These are phyloP conservation scores for Mus caroli DNA, from an alignment of 2,797 vertebrate genomes.

Conservation along the genomic window DNA sequence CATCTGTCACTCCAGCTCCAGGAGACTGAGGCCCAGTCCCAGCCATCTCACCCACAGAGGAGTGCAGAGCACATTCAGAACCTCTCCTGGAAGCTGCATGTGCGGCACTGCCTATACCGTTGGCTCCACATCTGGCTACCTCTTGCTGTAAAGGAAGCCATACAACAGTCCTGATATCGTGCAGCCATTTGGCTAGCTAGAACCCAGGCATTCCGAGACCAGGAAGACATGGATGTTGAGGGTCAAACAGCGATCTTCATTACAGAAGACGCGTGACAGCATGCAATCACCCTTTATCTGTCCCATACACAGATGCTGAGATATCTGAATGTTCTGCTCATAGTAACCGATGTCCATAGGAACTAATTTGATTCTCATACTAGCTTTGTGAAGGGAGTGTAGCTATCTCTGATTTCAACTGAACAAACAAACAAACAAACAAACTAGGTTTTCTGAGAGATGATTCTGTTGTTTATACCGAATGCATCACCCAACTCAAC, in stretches of 20 bases:
- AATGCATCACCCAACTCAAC: not conserved
- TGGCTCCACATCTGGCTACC: not conserved
- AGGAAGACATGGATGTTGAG: not conserved
- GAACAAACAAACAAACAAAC: not conserved
- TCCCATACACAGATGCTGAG: rapidly evolving
- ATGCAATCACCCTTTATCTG: not conserved
- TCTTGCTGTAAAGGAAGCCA: not conserved
- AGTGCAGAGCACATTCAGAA: not conserved
- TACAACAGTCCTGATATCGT: not conserved
- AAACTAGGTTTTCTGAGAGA: not conserved
- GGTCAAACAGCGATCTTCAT: not conserved
- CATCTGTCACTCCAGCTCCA: not conserved
- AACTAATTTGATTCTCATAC: not conserved
- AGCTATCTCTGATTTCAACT: constrained; percentile 5
- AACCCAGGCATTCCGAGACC: not conserved
- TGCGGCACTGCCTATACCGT: not conserved
- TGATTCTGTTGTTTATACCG: not conserved
- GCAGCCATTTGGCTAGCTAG: not conserved
- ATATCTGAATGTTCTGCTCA: not conserved
- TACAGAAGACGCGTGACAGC: not conserved
- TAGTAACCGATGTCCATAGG: not conserved
- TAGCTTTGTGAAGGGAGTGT: not conserved
- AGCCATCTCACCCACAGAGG: not conserved
- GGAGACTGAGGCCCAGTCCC: not conserved
- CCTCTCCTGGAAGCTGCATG: not conserved